phyloP scores from a whole-genome alignment of 1,140 invertebrate genomes.

The Caenorhabditis briggsae region DNA sequence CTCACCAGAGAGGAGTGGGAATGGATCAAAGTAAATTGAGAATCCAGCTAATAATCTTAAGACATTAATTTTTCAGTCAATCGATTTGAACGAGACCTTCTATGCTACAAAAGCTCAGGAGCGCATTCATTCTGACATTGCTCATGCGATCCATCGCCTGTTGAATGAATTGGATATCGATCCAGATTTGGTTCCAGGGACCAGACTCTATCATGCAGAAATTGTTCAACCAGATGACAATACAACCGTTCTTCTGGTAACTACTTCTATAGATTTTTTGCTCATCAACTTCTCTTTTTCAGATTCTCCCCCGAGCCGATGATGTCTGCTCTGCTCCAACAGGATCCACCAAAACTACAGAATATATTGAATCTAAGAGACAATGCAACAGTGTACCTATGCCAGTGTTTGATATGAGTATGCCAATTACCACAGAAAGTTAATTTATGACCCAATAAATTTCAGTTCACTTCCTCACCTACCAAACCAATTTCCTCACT shows the following conservation, averaged over 20 bases:
- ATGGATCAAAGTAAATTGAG: constrained; percentile 61
- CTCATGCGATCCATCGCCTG: constrained; percentile 55
- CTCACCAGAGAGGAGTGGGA: constrained; percentile 82
- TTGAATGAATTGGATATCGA: constrained; percentile 63
- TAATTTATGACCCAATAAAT: not conserved
- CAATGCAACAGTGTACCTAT: constrained; percentile 65
- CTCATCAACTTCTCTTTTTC: not conserved
- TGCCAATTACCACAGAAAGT: not conserved
- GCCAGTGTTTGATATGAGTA: constrained; percentile 68
- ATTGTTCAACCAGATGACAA: constrained; percentile 60
- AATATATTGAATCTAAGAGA: constrained; percentile 51
- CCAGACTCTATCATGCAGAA: constrained; percentile 58
- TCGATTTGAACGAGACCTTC: constrained; percentile 61
- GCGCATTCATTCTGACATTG: constrained; percentile 50
- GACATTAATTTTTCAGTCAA: not conserved
- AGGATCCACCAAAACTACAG: constrained; percentile 42
- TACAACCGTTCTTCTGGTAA: constrained; percentile 67
- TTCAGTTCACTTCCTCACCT: constrained; percentile 87
- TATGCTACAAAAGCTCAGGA: constrained; percentile 54
- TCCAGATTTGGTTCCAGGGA: constrained; percentile 61
- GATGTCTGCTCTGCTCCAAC: constrained; percentile 68
- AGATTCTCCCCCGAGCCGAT: constrained; percentile 65
- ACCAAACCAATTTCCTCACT: constrained; percentile 88
- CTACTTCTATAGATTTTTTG: not conserved
- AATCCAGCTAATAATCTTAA: not conserved